Base-by-base conservation (phyloP, 2,113 vertebrate species). In the Puffinus mauretanicus region DNA sequence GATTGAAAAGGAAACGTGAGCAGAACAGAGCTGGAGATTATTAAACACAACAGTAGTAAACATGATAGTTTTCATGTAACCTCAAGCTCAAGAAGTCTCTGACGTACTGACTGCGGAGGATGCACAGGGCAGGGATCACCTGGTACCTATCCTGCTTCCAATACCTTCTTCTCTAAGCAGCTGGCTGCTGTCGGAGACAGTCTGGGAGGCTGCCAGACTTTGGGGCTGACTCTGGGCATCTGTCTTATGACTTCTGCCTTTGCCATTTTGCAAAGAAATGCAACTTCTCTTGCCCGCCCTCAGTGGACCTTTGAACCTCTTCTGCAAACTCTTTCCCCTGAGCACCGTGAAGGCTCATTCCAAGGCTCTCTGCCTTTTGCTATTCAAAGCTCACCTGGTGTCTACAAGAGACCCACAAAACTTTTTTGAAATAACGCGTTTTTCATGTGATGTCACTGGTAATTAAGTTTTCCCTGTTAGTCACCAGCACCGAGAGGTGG, bases 401-500 rank as follows among this genome's bases (percentile, higher is more conserved):
- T 42, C 44, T 60, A 65, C 34, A 26, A 34, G 18, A 70, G n/a
- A 36, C 49, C 13, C 73, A 64, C 22, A 6, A 26, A 20, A 8
- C 5, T 2, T 60, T 76, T 42, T 25, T 38, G 7, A 42, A 69
- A 42, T 11, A 67, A 20, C 47, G 40, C 9, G 27, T 20, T n/a
- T 72, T 82, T 78, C 36, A 30, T 34, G 16, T 10, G 20, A 19
- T 61, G 40, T 22, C 24, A 54, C 26, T 26, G 38, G n/a, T 51
- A 70, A 57, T 29, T 16, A 32, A 80, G 32, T 20, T 76, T 84
- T 76, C n/a, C 34, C 38, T 65, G 19, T 16, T 10, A 13, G n/a
- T 15, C 47, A 57, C 32, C 29, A 51, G 38, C 64, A 26, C 40
- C 0, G 0, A 21, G 29, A 44, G 18, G 8, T 12, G 30, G 3